Conservation (phyloP, 2,888 invertebrate species). For the Noctua pronuba region DNA sequence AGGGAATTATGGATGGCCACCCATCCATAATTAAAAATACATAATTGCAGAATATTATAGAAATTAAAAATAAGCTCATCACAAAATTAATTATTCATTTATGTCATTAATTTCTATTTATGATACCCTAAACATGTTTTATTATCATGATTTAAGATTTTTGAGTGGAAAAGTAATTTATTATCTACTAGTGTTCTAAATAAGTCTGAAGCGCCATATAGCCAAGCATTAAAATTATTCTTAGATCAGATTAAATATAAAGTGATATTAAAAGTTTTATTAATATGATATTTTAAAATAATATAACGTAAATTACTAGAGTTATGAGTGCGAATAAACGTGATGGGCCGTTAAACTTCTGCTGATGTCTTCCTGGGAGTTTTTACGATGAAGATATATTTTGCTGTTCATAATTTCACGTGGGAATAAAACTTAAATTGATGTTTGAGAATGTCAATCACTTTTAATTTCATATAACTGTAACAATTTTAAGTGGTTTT, state of each 20-base stretch:
- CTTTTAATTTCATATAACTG: not conserved
- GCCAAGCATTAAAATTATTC: conserved; percentile 31
- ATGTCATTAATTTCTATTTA: not conserved
- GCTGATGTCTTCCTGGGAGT: conserved; percentile 16
- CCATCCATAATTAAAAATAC: not conserved
- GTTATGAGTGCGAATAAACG: conserved; percentile 49
- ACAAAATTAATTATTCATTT: not conserved
- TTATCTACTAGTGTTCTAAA: conserved; percentile 37
- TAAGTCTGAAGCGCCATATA: conserved; percentile 27
- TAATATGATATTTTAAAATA: conserved; percentile 42
- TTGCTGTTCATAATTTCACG: conserved; percentile 27
- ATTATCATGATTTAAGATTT: not conserved
- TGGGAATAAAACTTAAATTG: conserved; percentile 13
- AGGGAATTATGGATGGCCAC: not conserved
- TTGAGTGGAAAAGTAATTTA: conserved; percentile 24
- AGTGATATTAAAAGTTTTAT: conserved; percentile 32
- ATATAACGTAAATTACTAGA: conserved; percentile 34
- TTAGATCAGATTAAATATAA: conserved; percentile 31
- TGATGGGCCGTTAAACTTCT: conserved; percentile 53
- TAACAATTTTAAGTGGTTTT: not conserved
- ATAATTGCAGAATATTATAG: not conserved
- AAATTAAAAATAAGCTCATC: not conserved
- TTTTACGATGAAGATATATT: conserved; percentile 52
- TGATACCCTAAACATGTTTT: conserved; percentile 21
- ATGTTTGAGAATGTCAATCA: conserved; percentile 5